phyloP scores from a whole-genome alignment of 2,888 invertebrate genomes.

The Patella depressa region DNA sequence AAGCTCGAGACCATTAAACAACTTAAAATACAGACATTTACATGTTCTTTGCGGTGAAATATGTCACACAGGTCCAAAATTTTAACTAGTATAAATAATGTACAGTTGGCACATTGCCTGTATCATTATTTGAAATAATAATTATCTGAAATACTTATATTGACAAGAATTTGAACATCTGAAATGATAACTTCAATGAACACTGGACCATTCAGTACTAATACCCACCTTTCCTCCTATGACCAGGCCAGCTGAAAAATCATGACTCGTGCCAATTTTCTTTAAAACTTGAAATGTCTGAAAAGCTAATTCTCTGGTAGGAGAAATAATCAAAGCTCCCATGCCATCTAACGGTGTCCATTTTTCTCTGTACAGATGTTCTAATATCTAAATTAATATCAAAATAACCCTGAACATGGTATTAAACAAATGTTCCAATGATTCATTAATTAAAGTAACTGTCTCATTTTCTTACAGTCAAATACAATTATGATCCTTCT shows the following conservation, averaged over 20 bases:
- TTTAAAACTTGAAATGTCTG: constrained; percentile 94
- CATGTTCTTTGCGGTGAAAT: too few relatives aligned
- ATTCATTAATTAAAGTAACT: too few relatives aligned
- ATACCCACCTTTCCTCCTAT: constrained; percentile 77
- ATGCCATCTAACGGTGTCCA: constrained; percentile 93
- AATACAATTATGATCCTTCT: too few relatives aligned
- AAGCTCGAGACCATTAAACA: background rate
- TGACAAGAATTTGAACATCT: too few relatives aligned
- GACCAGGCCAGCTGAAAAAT: constrained; percentile 94
- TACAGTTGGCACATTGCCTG: background rate
- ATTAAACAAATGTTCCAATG: background rate
- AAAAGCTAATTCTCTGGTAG: constrained; percentile 95
- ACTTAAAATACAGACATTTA: background rate
- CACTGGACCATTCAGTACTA: too few relatives aligned
- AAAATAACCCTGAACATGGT: background rate
- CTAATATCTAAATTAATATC: constrained; percentile 69
- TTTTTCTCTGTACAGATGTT: constrained; percentile 80
- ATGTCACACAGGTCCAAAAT: too few relatives aligned
- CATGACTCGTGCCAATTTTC: constrained; percentile 89
- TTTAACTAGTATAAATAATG: too few relatives aligned
- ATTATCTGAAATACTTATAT: too few relatives aligned
- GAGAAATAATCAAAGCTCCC: constrained; percentile 95
- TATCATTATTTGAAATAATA: background rate
- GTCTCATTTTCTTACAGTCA: too few relatives aligned
- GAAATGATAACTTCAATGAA: too few relatives aligned